A percentile compares a stretch with the other conserved stretches of the same genome.
Evolutionary conservation across 2,797 vertebrate species (phyloP).

Genomic region (Thamnophis elegans): DNA sequence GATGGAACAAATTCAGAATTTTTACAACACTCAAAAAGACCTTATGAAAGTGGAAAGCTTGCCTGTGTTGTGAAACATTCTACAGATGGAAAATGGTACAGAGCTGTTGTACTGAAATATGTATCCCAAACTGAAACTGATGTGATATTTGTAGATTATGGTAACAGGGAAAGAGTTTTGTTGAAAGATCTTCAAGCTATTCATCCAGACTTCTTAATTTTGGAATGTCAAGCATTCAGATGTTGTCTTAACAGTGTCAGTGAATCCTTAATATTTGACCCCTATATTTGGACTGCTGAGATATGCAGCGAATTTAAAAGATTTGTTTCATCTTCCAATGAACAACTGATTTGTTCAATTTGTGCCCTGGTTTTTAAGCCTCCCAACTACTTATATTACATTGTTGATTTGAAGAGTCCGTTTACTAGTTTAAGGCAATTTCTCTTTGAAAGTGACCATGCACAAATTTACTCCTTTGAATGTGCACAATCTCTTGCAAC

Average conservation of each 20-base stretch:
- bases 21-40: conserved; percentile 72
- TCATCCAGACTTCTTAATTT: conserved; percentile 71
- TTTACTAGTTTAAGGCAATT: conserved; percentile 62
- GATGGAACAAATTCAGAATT: conserved; percentile 81
- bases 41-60: conserved; percentile 68
- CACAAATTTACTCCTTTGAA: conserved; percentile 34
- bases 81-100: conserved; percentile 81
- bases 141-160: conserved; percentile 84
- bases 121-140: conserved; percentile 56
- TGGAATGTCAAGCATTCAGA: conserved; percentile 84
- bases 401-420: conserved; percentile 79
- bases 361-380: conserved; percentile 68
- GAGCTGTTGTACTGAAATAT: conserved; percentile 73
- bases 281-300: conserved; percentile 66
- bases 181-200: conserved; percentile 76
- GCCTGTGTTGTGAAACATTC: conserved; percentile 77
- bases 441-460: conserved; percentile 64
- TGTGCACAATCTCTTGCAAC: conserved; percentile 53
- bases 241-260: conserved; percentile 77
- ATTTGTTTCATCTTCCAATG: conserved; percentile 66
- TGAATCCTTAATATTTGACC: conserved; percentile 59
- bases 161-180: conserved; percentile 70
- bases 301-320: conserved; percentile 63
- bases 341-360: conserved; percentile 75
- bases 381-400: conserved; percentile 71